Evolutionary conservation across 2,888 invertebrate genomes (phyloP).

Genomic region (Hetaerina titia): DNA sequence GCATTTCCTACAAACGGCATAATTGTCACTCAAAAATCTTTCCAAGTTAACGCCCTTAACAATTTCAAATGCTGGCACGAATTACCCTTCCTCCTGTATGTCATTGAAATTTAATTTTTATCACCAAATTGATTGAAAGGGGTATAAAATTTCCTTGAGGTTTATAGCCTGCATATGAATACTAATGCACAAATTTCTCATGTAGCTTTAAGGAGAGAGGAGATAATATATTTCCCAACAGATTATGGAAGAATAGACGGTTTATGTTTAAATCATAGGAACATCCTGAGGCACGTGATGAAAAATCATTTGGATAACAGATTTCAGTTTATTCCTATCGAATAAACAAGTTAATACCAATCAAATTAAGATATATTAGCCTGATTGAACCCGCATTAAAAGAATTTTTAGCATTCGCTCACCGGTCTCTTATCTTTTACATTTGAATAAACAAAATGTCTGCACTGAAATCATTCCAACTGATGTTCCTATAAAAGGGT

Average conservation of each 20-base stretch:
- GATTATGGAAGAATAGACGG: too few relatives aligned
- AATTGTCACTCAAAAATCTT: not conserved
- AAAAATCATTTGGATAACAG: too few relatives aligned
- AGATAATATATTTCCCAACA: too few relatives aligned
- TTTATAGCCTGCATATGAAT: too few relatives aligned
- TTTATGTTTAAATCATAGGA: too few relatives aligned
- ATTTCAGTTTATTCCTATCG: too few relatives aligned
- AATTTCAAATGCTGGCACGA: not conserved
- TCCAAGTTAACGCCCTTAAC: not conserved
- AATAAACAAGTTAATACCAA: too few relatives aligned
- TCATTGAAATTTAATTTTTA: not conserved
- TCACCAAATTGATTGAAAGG: not conserved
- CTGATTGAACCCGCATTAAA: not conserved
- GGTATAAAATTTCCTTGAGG: too few relatives aligned
- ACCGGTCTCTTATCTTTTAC: not conserved
- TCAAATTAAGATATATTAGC: too few relatives aligned
- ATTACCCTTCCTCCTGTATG: not conserved
- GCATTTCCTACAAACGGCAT: not conserved
- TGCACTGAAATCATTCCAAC: not conserved
- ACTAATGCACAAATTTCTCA: too few relatives aligned
- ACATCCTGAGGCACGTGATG: too few relatives aligned
- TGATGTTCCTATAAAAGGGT: not conserved
- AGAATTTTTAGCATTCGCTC: not conserved
- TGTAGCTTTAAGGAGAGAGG: too few relatives aligned
- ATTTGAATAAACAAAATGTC: slow-evolving; percentile 4